These are phyloP conservation scores for Anastrepha obliqua DNA, from an alignment of 1,140 invertebrate species.

Conservation along the genomic window DNA sequence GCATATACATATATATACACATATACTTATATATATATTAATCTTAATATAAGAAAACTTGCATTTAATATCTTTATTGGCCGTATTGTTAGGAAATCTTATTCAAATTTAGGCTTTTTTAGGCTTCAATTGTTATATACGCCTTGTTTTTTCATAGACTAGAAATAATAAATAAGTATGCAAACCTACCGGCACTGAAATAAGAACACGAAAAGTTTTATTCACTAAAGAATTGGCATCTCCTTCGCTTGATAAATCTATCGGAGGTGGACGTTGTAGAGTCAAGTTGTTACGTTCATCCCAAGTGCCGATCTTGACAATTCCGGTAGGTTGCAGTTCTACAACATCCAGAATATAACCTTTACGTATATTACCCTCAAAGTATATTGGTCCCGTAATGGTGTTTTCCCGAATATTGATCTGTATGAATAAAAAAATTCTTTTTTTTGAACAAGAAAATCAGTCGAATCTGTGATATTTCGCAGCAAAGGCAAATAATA, in stretches of 20 bases:
- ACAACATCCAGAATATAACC: constrained; percentile 88
- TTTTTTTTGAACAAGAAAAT: not conserved
- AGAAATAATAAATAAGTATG: not conserved
- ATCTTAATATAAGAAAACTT: too few species aligned
- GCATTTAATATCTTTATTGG: too few species aligned
- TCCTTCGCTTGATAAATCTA: constrained; percentile 61
- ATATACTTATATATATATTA: too few species aligned
- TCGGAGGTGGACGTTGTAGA: constrained; percentile 63
- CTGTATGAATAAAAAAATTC: constrained; percentile 55
- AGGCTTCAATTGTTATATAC: too few species aligned
- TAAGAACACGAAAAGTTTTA: constrained; percentile 89
- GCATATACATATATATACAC: not conserved
- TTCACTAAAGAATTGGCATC: constrained; percentile 81
- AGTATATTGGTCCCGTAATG: constrained; percentile 87
- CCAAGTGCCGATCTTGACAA: constrained; percentile 86
- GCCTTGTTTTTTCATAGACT: too few species aligned
- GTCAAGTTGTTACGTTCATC: constrained; percentile 75
- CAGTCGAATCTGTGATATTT: not conserved
- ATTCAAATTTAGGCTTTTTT: too few species aligned
- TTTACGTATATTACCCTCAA: constrained; percentile 88
- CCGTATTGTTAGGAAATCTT: too few species aligned
- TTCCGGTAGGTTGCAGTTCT: constrained; percentile 80
- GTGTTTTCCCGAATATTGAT: constrained; percentile 73
- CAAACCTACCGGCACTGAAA: constrained; percentile 81
- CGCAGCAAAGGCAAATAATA: too few species aligned